Conservation (phyloP, 1,140 invertebrate species). For the Aphis craccivora region DNA sequence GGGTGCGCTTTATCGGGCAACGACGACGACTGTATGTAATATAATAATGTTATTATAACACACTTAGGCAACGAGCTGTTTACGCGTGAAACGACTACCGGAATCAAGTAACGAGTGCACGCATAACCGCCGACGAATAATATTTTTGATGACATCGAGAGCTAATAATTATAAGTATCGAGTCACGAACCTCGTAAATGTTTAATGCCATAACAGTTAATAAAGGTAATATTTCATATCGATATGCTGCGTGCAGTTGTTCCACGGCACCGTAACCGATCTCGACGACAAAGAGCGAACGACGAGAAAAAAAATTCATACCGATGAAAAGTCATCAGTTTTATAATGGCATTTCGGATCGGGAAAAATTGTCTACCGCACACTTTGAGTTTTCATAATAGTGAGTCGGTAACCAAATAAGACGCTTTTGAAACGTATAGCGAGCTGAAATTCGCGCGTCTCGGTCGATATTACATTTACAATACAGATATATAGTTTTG, state of each 20-base stretch:
- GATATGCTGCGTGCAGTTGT: background rate
- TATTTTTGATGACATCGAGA: background rate
- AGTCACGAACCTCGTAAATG: background rate
- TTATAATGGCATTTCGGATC: background rate
- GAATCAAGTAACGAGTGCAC: background rate
- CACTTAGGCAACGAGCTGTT: background rate
- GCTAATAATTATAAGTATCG: background rate
- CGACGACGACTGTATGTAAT: no score
- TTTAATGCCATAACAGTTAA: background rate
- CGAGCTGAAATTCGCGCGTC: background rate
- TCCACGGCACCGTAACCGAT: background rate
- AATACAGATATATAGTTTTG: background rate
- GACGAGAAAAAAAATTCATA: background rate
- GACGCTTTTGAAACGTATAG: background rate
- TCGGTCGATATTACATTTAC: background rate
- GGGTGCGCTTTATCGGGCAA: background rate
- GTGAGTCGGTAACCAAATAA: background rate
- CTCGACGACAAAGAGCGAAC: background rate
- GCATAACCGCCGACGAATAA: background rate
- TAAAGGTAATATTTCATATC: background rate
- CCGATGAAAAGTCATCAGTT: background rate
- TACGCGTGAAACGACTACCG: background rate
- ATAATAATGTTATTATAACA: background rate
- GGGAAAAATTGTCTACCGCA: background rate
- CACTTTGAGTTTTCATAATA: background rate